Conservation (phyloP, 1,140 invertebrate species). For the Mamestra configurata region DNA sequence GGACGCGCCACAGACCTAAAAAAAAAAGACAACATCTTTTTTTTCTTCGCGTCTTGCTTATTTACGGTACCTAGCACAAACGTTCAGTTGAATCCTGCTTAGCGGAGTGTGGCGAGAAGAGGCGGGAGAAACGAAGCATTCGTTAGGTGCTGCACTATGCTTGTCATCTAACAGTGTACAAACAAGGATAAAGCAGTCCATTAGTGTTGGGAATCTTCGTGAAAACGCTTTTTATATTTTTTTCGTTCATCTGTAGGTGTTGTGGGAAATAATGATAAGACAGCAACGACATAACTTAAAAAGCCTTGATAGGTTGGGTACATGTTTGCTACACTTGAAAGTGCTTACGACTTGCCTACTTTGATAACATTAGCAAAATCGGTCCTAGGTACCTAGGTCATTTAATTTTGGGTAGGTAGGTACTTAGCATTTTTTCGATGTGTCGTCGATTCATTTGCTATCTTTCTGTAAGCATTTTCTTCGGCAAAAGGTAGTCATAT, state of each 20-base stretch:
- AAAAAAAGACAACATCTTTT: constrained; percentile 25
- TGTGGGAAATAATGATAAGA: no score
- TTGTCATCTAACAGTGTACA: constrained; percentile 66
- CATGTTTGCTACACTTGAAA: no score
- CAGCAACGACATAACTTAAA: no score
- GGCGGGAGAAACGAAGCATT: constrained; percentile 5
- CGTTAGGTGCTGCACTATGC: constrained; percentile 55
- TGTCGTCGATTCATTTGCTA: no score
- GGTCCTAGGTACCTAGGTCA: not conserved
- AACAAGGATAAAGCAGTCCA: constrained; percentile 73
- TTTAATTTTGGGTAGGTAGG: no score
- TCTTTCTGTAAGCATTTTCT: no score
- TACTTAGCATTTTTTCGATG: no score
- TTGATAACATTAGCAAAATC: constrained; percentile 1
- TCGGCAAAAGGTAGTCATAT: no score
- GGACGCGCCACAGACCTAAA: constrained; percentile 4
- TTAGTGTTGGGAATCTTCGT: constrained; percentile 64
- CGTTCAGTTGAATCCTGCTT: constrained; percentile 14
- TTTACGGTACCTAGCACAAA: not conserved
- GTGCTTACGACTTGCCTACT: no score
- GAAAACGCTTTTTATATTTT: constrained; percentile 61
- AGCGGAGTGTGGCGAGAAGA: constrained; percentile 9
- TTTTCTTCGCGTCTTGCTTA: not conserved
- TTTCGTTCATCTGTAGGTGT: no score
- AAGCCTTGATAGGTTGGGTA: no score